phyloP scores from a whole-genome alignment of 2,888 invertebrate genomes.

The Stenchaetothrips biformis region DNA sequence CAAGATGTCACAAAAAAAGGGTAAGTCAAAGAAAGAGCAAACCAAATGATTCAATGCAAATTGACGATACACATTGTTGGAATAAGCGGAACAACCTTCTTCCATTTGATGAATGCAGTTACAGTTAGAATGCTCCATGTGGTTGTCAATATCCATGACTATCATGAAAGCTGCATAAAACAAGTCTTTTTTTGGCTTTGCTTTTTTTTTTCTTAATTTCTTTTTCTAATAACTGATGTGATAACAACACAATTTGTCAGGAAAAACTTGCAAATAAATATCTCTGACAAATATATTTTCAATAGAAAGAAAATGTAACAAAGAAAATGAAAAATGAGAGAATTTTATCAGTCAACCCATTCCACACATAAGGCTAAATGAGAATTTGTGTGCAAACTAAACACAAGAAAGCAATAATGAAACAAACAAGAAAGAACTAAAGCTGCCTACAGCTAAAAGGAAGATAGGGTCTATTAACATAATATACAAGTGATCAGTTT shows the following conservation, averaged over 20 bases:
- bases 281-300: too few relatives aligned
- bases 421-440: slow-evolving; percentile 5
- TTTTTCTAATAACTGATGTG: too few relatives aligned
- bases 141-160: too few relatives aligned
- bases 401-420: slow-evolving; percentile 2
- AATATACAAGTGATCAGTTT: slow-evolving; percentile 10
- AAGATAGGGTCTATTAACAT: neutral
- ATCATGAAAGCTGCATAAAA: too few relatives aligned
- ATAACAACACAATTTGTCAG: neutral
- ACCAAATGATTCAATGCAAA: neutral
- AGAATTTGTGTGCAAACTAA: neutral
- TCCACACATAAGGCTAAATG: neutral
- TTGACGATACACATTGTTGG: neutral
- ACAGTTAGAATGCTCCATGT: too few relatives aligned
- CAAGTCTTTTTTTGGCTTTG: too few relatives aligned
- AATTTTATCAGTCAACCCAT: neutral
- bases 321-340: neutral
- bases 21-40: neutral
- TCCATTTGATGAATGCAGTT: too few relatives aligned
- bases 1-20: neutral
- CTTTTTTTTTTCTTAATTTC: too few relatives aligned
- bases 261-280: too few relatives aligned
- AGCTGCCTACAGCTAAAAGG: slow-evolving; percentile 8
- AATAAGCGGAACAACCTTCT: too few relatives aligned
- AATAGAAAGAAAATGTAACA: too few relatives aligned